Conservation (phyloP, 1,140 invertebrate genomes). For the Anastrepha ludens region DNA sequence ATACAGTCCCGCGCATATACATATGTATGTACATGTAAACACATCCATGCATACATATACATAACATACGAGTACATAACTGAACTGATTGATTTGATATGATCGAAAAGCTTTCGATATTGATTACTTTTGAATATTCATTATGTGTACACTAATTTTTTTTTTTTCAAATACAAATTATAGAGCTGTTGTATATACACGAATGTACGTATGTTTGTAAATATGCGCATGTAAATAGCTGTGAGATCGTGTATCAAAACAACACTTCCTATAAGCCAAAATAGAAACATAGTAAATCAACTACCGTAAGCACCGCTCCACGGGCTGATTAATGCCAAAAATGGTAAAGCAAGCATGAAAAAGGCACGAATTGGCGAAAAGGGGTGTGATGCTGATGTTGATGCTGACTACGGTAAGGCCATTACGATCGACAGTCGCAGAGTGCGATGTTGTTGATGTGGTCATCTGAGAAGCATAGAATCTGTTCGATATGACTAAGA, state of each 20-base stretch:
- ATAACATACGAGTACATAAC: not conserved
- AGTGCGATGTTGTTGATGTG: not conserved
- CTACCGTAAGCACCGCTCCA: slow-evolving; percentile 15
- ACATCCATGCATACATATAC: not conserved
- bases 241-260: slow-evolving; percentile 2
- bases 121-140: slow-evolving; percentile 47
- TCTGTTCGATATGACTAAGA: not conserved
- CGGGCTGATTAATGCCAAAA: slow-evolving; percentile 45
- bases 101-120: slow-evolving; percentile 24
- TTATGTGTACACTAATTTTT: not conserved
- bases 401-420: not conserved
- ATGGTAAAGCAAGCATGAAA: slow-evolving; percentile 20
- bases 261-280: slow-evolving; percentile 41
- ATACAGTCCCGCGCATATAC: not conserved
- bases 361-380: not conserved
- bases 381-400: not conserved
- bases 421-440: not conserved
- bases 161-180: not conserved
- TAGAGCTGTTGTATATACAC: not conserved
- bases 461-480: not conserved
- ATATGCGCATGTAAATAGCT: not conserved
- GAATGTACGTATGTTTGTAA: not conserved
- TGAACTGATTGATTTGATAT: not conserved
- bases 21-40: not conserved
- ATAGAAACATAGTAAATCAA: slow-evolving; percentile 9